Base-by-base conservation (phyloP, 1,140 invertebrate species). In the Drosophila orosa region DNA sequence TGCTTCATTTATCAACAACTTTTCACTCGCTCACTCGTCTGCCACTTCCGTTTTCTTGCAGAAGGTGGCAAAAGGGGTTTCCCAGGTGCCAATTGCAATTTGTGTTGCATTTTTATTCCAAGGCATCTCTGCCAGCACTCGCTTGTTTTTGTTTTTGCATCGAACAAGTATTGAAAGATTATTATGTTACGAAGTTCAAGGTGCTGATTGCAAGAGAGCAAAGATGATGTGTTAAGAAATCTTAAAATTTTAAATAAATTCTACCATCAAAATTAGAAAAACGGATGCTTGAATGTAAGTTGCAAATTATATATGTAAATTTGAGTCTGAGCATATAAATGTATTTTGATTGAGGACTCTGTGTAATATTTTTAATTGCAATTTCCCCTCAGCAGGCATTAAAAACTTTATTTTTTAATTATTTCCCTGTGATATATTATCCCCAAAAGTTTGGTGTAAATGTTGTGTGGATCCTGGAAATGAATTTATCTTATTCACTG, bases 11-110 rank as follows among this genome's bases (percentile, higher is more conserved):
- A 83, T 86, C 83, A 86, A 75, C 83, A 79, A 86, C 79, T 86
- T 79, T 75, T 76, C 80, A 73, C 24, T 82, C 60, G 74, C 73
- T 73, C 75, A 62, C 31, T 75, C 60, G 78, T 48, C 61, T 76
- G 55, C 45, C 58, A 78, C 78, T 74, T 77, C 77, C 79, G 65
- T 22, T 35, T 65, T 48, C 39, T 25, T 40, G n/a, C 5, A 13
- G 50, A 19, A 15, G 10, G 13, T 31, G 29, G 56, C 10, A 15
- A 39, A 33, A 13, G 19, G 48, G 35, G 35, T 69, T 74, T 56
- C 52, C 63, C 72, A 87, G 84, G 83, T 87, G 84, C 83, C 83
- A 87, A 84, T 80, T 83, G 81, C 84, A 87, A 87, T 89, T 89
- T 87, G 79, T 87, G 83, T 86, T 86, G 79, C 84, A 87, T 83